Base-by-base conservation (phyloP, 2,888 invertebrate genomes). In the Euphydryas editha region DNA sequence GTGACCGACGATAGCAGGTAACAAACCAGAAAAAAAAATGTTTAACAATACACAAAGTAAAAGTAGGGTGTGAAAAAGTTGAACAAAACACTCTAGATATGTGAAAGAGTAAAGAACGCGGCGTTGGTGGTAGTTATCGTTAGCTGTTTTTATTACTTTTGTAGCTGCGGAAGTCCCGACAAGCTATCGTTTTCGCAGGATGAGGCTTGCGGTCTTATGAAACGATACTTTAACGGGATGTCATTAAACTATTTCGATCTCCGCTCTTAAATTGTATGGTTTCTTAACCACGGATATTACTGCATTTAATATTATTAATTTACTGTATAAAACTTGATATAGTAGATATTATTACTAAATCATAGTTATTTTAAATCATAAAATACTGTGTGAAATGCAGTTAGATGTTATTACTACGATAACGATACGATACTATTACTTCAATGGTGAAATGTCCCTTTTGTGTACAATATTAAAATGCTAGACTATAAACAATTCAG, bases 191-290 rank as follows among this genome's bases (percentile, higher is more conserved):
- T 63, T 59, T 67, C 67, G 68, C 80, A 77, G 81, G 83, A 82
- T 77, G 79, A 68, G 76, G 78, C 67, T 73, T 82, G 84, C 69
- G 82, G 82, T 80, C 77, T 66, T 71, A 69, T 66, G 69, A 66
- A 64, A 66, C 68, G 65, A 72, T 63, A 72, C 66, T 70, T 68
- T 57, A 72, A 69, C 70, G 67, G 67, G 68, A 74, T 73, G 65
- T 65, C 68, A 68, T 71, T 69, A 67, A 65, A 58, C 58, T 69
- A 69, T 67, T 66, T 54, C 59, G 51, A 66, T 66, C 60, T 58
- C 65, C 62, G 60, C 51, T 68, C 49, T 21, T 60, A 39, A 63
- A 36, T 39, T 58, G 21, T 66, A 66, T 17, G 69, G 69, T 21
- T 60, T 69, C 66, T 46, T 58, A 18, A 46, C 24, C 7, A 51